A percentile compares a stretch with the other conserved stretches of the same genome.
phyloP scores from a whole-genome alignment of 1,140 invertebrate species.

The Vollenhovia emeryi region DNA sequence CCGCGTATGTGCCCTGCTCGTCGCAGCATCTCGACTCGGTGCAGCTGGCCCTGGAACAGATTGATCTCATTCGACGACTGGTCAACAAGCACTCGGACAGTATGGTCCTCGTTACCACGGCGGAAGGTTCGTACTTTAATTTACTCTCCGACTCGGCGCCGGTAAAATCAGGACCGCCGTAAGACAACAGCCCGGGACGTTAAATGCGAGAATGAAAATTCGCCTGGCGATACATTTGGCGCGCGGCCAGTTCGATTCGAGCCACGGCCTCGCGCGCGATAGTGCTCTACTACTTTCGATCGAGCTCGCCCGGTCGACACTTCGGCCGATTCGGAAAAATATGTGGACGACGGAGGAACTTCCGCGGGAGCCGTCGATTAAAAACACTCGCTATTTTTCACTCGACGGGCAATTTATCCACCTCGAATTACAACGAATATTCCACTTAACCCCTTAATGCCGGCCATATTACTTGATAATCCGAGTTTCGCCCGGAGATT shows the following conservation, averaged over 20 bases:
- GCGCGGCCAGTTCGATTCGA: conserved; percentile 42
- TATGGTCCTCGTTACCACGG: conserved; percentile 89
- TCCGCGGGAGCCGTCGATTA: conserved; percentile 34
- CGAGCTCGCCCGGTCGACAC: conserved; percentile 6
- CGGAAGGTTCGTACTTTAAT: conserved; percentile 84
- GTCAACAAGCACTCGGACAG: conserved; percentile 91
- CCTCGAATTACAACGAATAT: conserved; percentile 40
- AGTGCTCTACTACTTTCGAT: conserved; percentile 41
- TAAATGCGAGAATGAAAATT: conserved; percentile 57
- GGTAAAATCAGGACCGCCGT: background rate
- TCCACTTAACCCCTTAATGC: conserved; percentile 48
- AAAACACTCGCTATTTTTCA: conserved; percentile 45
- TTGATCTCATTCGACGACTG: conserved; percentile 95
- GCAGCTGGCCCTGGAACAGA: conserved; percentile 94
- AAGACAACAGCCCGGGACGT: background rate
- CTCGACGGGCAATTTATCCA: conserved; percentile 28
- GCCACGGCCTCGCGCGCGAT: background rate
- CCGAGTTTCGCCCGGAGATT: conserved; percentile 42
- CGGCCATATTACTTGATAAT: conserved; percentile 55
- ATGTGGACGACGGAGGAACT: background rate
- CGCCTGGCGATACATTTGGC: conserved; percentile 35
- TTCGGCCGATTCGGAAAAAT: conserved; percentile 21
- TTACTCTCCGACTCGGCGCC: background rate
- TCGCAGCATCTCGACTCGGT: conserved; percentile 94
- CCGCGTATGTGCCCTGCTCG: conserved; percentile 93